Evolutionary conservation across 2,888 invertebrate genomes (phyloP).

Genomic region (Melikaiella ostensackeni): DNA sequence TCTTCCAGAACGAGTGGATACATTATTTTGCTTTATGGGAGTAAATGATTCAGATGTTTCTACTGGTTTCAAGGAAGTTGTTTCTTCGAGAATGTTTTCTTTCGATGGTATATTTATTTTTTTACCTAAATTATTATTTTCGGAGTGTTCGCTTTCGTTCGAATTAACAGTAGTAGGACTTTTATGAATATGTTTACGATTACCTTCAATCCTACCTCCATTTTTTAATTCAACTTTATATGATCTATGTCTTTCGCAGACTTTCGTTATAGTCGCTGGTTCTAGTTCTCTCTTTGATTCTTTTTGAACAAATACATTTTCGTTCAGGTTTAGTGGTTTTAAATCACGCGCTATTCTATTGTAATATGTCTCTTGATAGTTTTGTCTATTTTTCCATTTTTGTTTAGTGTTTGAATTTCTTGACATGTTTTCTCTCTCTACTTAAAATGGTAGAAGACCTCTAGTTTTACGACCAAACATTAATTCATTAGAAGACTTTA

Average conservation of each 20-base stretch:
- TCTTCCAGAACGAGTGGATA: neutral
- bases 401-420: conserved; percentile 24
- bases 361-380: too few species aligned
- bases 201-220: conserved; percentile 39
- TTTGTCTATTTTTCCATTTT: neutral
- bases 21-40: neutral
- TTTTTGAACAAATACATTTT: conserved; percentile 47
- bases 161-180: too few species aligned
- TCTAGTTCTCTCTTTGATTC: conserved; percentile 40
- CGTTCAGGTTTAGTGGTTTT: neutral
- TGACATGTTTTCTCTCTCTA: conserved; percentile 1
- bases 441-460: conserved; percentile 28
- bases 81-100: neutral
- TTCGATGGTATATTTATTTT: too few species aligned
- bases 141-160: too few species aligned
- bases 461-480: conserved; percentile 37
- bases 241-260: conserved; percentile 40
- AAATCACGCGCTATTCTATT: too few species aligned
- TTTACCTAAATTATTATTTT: too few species aligned
- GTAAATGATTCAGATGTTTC: too few species aligned
- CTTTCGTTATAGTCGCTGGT: conserved; percentile 39
- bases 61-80: too few species aligned
- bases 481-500: conserved; percentile 34
- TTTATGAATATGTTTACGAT: too few species aligned
- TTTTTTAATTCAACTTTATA: conserved; percentile 40